Conservation (phyloP, 2,888 invertebrate species). For the Seira musarum region DNA sequence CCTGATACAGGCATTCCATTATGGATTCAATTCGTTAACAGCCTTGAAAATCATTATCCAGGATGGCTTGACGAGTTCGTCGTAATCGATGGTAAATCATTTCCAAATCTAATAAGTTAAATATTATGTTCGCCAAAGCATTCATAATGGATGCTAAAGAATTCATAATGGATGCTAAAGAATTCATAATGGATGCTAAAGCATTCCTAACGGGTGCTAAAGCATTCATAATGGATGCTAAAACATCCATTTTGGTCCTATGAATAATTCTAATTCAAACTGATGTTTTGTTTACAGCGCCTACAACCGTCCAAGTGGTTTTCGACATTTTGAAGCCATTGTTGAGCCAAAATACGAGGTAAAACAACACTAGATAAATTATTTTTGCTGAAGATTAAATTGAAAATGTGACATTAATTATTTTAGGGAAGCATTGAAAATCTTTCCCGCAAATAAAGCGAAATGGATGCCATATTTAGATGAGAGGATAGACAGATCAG, state of each 20-base stretch:
- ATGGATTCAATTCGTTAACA: conserved; percentile 35
- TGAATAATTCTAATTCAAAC: too few species aligned
- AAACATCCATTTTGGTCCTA: too few species aligned
- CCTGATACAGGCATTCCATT: conserved; percentile 35
- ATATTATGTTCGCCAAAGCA: not conserved
- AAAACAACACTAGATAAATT: too few species aligned
- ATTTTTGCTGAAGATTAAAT: too few species aligned
- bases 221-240: too few species aligned
- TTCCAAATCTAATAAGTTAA: not conserved
- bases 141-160: too few species aligned
- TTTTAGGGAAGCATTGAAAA: conserved; percentile 21
- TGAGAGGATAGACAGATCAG: conserved; percentile 11
- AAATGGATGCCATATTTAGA: conserved; percentile 47
- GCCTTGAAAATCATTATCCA: conserved; percentile 36
- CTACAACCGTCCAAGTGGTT: conserved; percentile 30
- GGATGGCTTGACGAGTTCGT: conserved; percentile 39
- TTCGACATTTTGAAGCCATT: conserved; percentile 32
- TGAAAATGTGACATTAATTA: too few species aligned
- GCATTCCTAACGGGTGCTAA: too few species aligned
- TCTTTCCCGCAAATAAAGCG: conserved; percentile 29
- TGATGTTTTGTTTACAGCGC: conserved; percentile 25
- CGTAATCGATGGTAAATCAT: conserved; percentile 26
- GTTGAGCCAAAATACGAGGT: conserved; percentile 13
- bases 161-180: too few species aligned
- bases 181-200: too few species aligned